Evolutionary conservation across 2,888 invertebrate species (phyloP).

Genomic region (Anoplius nigerrimus): DNA sequence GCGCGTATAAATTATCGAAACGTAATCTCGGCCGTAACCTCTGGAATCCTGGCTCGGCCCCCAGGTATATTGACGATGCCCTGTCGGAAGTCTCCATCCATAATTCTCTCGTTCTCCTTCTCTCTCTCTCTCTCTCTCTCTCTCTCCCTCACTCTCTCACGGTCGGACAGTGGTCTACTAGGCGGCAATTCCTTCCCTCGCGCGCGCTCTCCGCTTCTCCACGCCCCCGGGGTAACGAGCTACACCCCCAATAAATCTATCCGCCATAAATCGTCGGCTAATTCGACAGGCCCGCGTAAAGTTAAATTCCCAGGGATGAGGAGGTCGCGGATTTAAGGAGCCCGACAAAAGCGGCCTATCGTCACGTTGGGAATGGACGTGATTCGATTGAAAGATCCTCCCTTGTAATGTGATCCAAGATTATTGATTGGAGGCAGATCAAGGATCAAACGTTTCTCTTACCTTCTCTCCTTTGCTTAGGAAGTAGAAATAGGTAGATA

Average conservation of each 20-base stretch:
- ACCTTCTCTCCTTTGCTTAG: too few species aligned
- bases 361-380: too few species aligned
- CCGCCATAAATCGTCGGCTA: constrained; percentile 57
- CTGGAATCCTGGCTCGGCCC: constrained; percentile 33
- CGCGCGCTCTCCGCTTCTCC: neutral
- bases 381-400: too few species aligned
- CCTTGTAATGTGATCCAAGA: too few species aligned
- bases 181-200: neutral
- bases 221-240: constrained; percentile 47
- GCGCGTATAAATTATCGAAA: constrained; percentile 45
- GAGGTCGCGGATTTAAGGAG: constrained; percentile 29
- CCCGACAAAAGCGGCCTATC: neutral
- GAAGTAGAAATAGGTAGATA: too few species aligned
- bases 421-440: too few species aligned
- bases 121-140: neutral
- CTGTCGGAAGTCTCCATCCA: constrained; percentile 31
- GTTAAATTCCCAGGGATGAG: neutral
- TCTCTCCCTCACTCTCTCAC: constrained; percentile 8
- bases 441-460: constrained; percentile 10
- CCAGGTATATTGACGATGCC: constrained; percentile 29
- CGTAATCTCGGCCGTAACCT: constrained; percentile 44
- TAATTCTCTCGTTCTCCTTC: constrained; percentile 1
- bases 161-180: neutral
- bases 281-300: constrained; percentile 44
- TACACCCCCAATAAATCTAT: constrained; percentile 56